Evolutionary conservation across 1,140 invertebrate genomes (phyloP).

Genomic region (Streblospio benedicti): DNA sequence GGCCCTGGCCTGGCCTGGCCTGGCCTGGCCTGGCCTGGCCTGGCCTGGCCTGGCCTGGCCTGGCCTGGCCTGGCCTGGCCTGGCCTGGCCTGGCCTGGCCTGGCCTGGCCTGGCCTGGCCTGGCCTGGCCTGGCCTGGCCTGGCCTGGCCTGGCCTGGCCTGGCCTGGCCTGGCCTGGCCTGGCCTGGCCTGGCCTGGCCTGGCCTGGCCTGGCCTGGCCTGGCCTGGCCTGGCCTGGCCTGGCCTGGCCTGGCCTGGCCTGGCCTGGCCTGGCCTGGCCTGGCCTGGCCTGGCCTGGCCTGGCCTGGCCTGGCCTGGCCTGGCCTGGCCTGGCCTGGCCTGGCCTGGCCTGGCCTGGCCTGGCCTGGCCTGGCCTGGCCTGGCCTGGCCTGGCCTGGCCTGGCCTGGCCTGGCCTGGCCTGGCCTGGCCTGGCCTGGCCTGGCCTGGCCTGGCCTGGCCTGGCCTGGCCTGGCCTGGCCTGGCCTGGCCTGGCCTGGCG

Average conservation of each 20-base stretch:
- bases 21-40: constrained; percentile 7
- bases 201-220: constrained; percentile 2
- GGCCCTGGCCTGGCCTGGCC: constrained; percentile 9
- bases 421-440: constrained; percentile 15
- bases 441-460: constrained; percentile 21
- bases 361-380: constrained; percentile 7
- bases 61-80: constrained; percentile 10
- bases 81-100: constrained; percentile 19
- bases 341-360: constrained; percentile 12
- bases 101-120: constrained; percentile 3
- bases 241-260: constrained; percentile 12
- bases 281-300: constrained; percentile 20
- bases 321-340: constrained; percentile 8
- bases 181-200: constrained; percentile 23
- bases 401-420: constrained; percentile 3
- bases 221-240: constrained; percentile 6
- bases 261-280: not conserved
- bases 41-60: constrained; percentile 8
- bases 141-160: constrained; percentile 24
- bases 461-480: constrained; percentile 19
- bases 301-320: constrained; percentile 7
- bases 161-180: constrained; percentile 25
- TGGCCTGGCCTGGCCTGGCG: constrained; percentile 25
- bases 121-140: constrained; percentile 19
- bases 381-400: constrained; percentile 20